Conservation (phyloP, 2,113 vertebrate species). For the Cheirogaleus medius region DNA sequence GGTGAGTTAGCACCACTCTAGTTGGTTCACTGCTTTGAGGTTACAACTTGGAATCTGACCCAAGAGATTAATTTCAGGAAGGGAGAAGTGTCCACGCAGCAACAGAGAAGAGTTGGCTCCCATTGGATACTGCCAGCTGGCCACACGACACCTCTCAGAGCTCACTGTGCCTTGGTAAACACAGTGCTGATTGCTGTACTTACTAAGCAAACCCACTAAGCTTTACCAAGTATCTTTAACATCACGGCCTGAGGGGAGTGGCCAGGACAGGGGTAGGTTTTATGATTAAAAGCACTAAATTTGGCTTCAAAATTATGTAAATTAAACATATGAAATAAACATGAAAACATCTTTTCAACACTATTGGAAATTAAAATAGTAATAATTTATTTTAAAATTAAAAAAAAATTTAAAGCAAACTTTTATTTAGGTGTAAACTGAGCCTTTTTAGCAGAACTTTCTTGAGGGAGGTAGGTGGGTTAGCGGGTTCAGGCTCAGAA, state of each 20-base stretch:
- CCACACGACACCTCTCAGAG: neutral
- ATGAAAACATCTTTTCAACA: neutral
- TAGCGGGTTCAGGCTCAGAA: neutral
- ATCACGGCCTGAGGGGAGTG: neutral
- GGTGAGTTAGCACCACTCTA: neutral
- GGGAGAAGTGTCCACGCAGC: neutral
- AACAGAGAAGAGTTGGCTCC: neutral
- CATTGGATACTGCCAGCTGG: constrained; percentile 6
- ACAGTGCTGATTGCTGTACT: neutral
- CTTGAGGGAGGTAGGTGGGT: neutral
- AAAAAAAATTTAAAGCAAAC: neutral
- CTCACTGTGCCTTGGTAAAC: neutral
- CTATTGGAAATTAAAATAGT: neutral
- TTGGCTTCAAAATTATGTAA: constrained; percentile 37
- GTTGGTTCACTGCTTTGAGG: constrained; percentile 45
- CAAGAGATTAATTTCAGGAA: constrained; percentile 41
- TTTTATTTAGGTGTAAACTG: neutral
- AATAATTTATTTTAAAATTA: neutral
- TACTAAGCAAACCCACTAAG: constrained; percentile 42
- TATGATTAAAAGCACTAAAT: constrained; percentile 7
- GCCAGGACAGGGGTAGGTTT: neutral
- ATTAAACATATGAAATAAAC: neutral
- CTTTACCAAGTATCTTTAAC: neutral
- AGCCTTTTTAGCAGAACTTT: neutral
- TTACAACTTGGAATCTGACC: constrained; percentile 33